Conservation (phyloP, 53 echinoderm and acorn worm species). For the Crossaster papposus region DNA sequence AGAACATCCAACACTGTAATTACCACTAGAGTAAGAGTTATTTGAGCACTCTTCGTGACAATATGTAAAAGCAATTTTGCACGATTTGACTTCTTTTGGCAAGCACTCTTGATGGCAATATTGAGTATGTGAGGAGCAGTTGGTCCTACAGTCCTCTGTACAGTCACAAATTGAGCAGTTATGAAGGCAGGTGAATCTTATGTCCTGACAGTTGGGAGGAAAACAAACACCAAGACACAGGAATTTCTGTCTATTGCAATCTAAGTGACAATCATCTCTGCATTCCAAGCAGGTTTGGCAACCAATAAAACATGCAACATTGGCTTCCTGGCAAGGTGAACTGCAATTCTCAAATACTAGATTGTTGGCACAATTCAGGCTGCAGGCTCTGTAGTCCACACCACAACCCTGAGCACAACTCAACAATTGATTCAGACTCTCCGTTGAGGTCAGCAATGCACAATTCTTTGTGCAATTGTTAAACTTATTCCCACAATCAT, state of each 20-base stretch:
- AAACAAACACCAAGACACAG: constrained; percentile 46
- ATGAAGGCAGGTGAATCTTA: constrained; percentile 20
- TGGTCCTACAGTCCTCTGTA: constrained; percentile 30
- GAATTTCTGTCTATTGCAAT: constrained; percentile 43
- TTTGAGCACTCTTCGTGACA: constrained; percentile 11
- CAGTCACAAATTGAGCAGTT: constrained; percentile 58
- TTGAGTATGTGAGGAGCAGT: constrained; percentile 37
- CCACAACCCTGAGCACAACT: constrained; percentile 30
- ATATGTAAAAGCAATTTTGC: not conserved
- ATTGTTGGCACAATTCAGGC: constrained; percentile 11
- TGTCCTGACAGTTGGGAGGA: constrained; percentile 44
- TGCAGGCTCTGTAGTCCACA: constrained; percentile 25
- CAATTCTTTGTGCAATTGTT: constrained; percentile 21
- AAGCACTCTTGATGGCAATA: constrained; percentile 18
- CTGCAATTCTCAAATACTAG: constrained; percentile 44
- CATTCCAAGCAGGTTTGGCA: constrained; percentile 50
- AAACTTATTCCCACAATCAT: constrained; percentile 2
- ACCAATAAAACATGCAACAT: not conserved
- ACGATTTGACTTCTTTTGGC: constrained; percentile 19
- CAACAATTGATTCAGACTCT: constrained; percentile 11
- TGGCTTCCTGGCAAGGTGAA: constrained; percentile 33
- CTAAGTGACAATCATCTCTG: constrained; percentile 22
- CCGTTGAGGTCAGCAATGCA: constrained; percentile 21
- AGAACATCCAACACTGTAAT: not conserved
- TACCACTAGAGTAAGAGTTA: not conserved